These are phyloP conservation scores for Telmatochromis brachygnathus DNA, from an alignment of 2,113 vertebrate genomes.

Conservation along the genomic window DNA sequence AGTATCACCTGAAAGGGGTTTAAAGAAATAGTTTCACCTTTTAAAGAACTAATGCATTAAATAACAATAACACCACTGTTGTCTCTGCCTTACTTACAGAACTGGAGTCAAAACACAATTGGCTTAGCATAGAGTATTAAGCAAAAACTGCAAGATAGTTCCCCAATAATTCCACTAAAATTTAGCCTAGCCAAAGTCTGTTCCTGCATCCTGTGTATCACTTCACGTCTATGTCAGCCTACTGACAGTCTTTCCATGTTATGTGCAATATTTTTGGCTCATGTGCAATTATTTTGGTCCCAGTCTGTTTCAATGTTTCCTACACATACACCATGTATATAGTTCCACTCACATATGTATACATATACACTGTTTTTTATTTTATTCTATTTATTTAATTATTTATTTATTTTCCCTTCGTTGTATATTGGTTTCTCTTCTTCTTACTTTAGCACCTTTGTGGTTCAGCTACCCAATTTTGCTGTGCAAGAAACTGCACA, in stretches of 20 bases:
- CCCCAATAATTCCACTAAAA: neutral
- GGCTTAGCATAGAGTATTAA: neutral
- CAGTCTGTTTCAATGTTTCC: too few species aligned
- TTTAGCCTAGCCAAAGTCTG: neutral
- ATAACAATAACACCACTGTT: neutral
- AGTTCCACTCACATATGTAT: too few species aligned
- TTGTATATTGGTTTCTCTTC: too few species aligned
- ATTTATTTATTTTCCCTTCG: too few species aligned
- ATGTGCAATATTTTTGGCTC: too few species aligned
- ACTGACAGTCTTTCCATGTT: neutral
- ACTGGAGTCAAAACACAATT: neutral
- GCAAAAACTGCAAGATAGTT: neutral
- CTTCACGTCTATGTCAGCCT: neutral
- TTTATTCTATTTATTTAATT: too few species aligned
- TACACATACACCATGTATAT: too few species aligned
- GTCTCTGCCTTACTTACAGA: neutral
- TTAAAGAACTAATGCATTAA: neutral
- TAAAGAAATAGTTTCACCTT: neutral
- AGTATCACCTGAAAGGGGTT: accelerated
- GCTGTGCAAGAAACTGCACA: too few species aligned
- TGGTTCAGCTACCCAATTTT: too few species aligned
- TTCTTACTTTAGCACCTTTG: too few species aligned
- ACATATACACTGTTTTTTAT: too few species aligned
- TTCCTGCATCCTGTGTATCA: neutral
- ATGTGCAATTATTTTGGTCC: too few species aligned